Evolutionary conservation across 2,888 invertebrate genomes (phyloP), one percentile per base, ranked within the genome.

Genomic region (Lathronympha strigana): DNA sequence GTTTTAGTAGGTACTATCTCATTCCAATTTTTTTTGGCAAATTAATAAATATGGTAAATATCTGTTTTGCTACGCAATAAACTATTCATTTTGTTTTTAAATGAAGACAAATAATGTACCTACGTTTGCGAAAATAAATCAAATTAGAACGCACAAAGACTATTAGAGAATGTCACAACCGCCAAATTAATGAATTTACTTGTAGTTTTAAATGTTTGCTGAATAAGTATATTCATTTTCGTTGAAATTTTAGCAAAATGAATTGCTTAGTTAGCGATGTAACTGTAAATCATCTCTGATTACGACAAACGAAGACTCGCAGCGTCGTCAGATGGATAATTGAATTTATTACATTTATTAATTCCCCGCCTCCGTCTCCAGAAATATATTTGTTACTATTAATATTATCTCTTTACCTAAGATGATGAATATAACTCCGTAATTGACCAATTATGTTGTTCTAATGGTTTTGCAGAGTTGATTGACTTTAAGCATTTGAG

Each of bases 261-360:
- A 67, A 67, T 67, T 36, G 61, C 67, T 58, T 66, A 63, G 66
- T 66, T 67, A 68, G 63, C 38, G 61, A 31, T 55, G 63, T 68
- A 68, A 51, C 21, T 53, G 69, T 72, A 70, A 71, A 72, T 71
- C 70, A 68, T 68, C 57, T 47, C 61, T 69, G 67, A 71, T 71
- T 71, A 69, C 19, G 23, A 54, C 50, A 57, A 28, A 40, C 53
- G 53, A 6, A 51, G 50, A 57, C 28, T 13, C 40, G 43, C 45
- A 21, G 47, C 23, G 19, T 58, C 38, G 43, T 28, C 53, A 47
- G 53, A 49, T 31, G 11, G 13, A 23, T 51, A 53, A 61, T 28
- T 54, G 19, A 53, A 66, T 66, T 66, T 66, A 54, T 66, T 49
- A 61, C 25, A 38, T 53, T 53, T 63, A 63, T 43, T 53, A 61